Percentiles rank a stretch among this genome's conserved stretches.
These are phyloP conservation scores for Oscarella lobularis DNA, from an alignment of 37 sponge, comb jelly and placozoan genomes.

Conservation along the genomic window DNA sequence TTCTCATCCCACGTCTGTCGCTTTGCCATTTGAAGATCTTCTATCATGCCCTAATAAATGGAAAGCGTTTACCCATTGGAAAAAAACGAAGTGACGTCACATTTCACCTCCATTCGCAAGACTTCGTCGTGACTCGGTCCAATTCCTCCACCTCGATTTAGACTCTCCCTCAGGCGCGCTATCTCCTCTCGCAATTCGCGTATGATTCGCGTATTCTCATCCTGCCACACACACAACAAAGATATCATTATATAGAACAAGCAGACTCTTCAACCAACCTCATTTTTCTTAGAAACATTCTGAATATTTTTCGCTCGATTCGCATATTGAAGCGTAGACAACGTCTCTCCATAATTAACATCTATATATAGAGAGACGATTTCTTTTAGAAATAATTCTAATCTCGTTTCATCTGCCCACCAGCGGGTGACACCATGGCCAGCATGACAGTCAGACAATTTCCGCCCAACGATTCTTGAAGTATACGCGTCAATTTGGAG, in stretches of 20 bases:
- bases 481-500: slow-evolving; percentile 26
- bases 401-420: neutral
- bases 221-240: neutral
- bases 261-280: slow-evolving; percentile 5
- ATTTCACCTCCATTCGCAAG: slow-evolving; percentile 9
- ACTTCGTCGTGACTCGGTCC: slow-evolving; percentile 4
- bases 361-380: neutral
- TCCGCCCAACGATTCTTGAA: slow-evolving; percentile 6
- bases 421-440: slow-evolving; percentile 12
- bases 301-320: slow-evolving; percentile 32
- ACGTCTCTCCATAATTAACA: slow-evolving; percentile 12
- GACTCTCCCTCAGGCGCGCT: slow-evolving; percentile 6
- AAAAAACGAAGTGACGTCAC: neutral
- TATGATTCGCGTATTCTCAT: slow-evolving; percentile 19
- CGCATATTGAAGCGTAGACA: slow-evolving; percentile 24
- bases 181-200: slow-evolving; percentile 22
- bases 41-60: slow-evolving; percentile 20
- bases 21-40: slow-evolving; percentile 15
- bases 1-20: slow-evolving; percentile 24
- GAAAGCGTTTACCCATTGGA: too few species aligned
- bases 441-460: slow-evolving; percentile 8
- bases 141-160: neutral
- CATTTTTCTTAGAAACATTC: slow-evolving; percentile 2
- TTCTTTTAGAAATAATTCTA: slow-evolving; percentile 1
- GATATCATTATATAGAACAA: neutral